Percentiles rank a stretch among this genome's conserved stretches.
Conservation (phyloP, 2,888 invertebrate species). For the Drosophila mulleri region DNA sequence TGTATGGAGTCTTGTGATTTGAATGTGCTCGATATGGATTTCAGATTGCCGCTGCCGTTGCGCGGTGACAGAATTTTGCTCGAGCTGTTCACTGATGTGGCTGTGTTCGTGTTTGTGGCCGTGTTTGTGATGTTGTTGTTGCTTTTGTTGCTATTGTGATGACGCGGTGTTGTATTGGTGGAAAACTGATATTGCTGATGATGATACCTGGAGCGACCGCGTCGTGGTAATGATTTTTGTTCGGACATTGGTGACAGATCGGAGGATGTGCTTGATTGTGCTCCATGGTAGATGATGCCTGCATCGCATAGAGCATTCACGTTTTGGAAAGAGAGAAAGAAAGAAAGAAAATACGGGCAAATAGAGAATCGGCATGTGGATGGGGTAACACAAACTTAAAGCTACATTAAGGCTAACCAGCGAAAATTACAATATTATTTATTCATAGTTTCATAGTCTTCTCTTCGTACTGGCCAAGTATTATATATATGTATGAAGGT, state of each 20-base stretch:
- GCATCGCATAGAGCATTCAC: conserved; percentile 60
- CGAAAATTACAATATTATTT: conserved; percentile 17
- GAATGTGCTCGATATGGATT: conserved; percentile 84
- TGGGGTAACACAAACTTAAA: conserved; percentile 37
- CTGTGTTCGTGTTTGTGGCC: conserved; percentile 62
- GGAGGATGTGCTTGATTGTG: conserved; percentile 91
- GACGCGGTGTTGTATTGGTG: conserved; percentile 86
- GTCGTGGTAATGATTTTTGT: conserved; percentile 90
- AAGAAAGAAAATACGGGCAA: conserved; percentile 73
- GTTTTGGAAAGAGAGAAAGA: conserved; percentile 54
- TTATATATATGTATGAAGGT: conserved; percentile 1
- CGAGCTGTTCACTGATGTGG: conserved; percentile 76
- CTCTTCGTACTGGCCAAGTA: conserved; percentile 41
- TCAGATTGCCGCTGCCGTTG: conserved; percentile 80
- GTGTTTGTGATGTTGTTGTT: conserved; percentile 76
- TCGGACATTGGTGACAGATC: conserved; percentile 92
- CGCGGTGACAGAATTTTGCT: conserved; percentile 85
- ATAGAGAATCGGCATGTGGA: conserved; percentile 63
- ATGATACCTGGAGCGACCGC: conserved; percentile 89
- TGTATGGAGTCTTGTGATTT: conserved; percentile 85
- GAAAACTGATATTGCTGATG: conserved; percentile 86
- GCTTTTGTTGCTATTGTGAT: conserved; percentile 85
- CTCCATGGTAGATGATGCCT: conserved; percentile 91
- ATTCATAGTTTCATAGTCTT: conserved; percentile 36
- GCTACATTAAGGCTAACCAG: conserved; percentile 46